Percentiles rank a stretch among this genome's conserved stretches.
Conservation (phyloP, 2,113 vertebrate genomes). For the Gallinago undulata region DNA sequence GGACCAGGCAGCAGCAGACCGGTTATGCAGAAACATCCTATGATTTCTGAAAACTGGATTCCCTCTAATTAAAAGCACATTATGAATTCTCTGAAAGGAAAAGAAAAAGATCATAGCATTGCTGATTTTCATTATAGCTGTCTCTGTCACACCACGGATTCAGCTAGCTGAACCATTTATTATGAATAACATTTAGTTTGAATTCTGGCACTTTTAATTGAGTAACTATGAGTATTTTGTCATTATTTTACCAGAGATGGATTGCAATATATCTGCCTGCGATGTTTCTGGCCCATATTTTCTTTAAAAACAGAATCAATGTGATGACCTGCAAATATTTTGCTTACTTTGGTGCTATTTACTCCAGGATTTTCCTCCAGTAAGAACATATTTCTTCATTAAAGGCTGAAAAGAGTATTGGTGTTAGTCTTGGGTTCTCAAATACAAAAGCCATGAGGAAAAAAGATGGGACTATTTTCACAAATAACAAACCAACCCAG, state of each 20-base stretch:
- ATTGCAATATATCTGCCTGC: neutral
- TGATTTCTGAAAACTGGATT: neutral
- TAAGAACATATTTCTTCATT: neutral
- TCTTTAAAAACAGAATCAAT: neutral
- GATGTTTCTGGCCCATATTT: neutral
- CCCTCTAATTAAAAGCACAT: neutral
- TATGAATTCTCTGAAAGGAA: neutral
- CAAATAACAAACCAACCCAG: neutral
- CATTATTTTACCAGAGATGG: neutral
- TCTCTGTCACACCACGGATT: neutral
- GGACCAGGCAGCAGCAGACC: neutral
- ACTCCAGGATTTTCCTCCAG: neutral
- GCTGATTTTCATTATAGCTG: neutral
- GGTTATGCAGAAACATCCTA: neutral
- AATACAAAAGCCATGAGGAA: neutral
- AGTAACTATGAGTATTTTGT: neutral
- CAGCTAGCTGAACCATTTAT: neutral
- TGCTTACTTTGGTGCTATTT: neutral
- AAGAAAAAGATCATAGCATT: neutral
- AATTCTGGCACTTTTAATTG: neutral
- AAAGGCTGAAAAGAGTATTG: neutral
- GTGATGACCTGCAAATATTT: neutral
- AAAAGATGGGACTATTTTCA: neutral
- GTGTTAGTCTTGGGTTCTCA: neutral
- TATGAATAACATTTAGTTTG: neutral